Percentiles rank a stretch among this genome's conserved stretches.
Evolutionary conservation across 2,113 vertebrate species (phyloP).

Genomic region (Odontesthes bonariensis): DNA sequence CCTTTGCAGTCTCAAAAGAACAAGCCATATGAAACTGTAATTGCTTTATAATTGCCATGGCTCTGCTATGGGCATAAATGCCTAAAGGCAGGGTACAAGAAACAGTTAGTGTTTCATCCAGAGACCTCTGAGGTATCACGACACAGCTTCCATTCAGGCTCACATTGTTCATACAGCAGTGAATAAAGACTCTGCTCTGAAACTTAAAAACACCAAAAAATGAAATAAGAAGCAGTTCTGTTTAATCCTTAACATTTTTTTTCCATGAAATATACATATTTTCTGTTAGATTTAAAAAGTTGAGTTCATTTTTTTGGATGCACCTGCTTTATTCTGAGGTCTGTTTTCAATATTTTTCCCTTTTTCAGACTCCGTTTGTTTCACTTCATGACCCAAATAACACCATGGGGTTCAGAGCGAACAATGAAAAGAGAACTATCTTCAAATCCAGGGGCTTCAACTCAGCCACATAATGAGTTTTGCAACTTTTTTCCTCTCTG

Average conservation of each 20-base stretch:
- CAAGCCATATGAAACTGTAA: slow-evolving; percentile 72
- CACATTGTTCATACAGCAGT: slow-evolving; percentile 41
- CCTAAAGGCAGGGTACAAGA: slow-evolving; percentile 64
- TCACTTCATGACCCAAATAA: not conserved
- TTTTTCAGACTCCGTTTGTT: too few species aligned
- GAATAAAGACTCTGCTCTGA: slow-evolving; percentile 20
- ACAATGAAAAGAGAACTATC: too few species aligned
- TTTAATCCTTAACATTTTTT: not conserved
- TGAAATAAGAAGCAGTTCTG: not conserved
- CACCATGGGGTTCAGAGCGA: not conserved
- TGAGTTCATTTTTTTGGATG: too few species aligned
- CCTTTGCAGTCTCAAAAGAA: slow-evolving; percentile 49
- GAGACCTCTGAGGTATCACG: slow-evolving; percentile 60
- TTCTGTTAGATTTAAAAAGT: too few species aligned
- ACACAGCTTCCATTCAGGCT: slow-evolving; percentile 51
- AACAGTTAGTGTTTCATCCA: slow-evolving; percentile 66
- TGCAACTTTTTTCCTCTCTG: too few species aligned
- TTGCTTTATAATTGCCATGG: slow-evolving; percentile 75
- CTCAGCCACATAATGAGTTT: too few species aligned
- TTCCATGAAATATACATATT: not conserved
- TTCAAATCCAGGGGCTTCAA: too few species aligned
- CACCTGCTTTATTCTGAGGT: too few species aligned
- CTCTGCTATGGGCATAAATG: slow-evolving; percentile 54
- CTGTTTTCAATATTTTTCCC: too few species aligned
- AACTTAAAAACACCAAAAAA: slow-evolving; percentile 3